phyloP scores from a whole-genome alignment of 2,888 invertebrate genomes.

The Pogonocherus hispidulus region DNA sequence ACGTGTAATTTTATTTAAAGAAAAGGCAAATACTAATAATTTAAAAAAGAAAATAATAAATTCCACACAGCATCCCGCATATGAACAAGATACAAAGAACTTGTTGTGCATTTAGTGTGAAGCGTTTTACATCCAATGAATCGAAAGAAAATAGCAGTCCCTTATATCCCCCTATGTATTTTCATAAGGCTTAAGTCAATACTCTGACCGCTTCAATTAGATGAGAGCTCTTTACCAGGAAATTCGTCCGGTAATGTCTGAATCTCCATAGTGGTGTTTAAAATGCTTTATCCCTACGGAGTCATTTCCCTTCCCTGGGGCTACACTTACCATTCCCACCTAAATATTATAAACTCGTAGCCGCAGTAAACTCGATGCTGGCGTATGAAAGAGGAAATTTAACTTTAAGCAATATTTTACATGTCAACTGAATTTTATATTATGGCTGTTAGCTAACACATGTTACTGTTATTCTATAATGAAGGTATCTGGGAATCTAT shows the following conservation, averaged over 20 bases:
- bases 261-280: conserved; percentile 9
- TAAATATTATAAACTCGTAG: not conserved
- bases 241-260: conserved; percentile 3
- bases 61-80: no score
- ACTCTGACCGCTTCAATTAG: conserved; percentile 5
- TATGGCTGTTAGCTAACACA: no score
- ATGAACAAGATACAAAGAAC: not conserved
- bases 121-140: not conserved
- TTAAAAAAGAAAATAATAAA: no score
- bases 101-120: not conserved
- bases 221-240: conserved; percentile 6
- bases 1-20: no score
- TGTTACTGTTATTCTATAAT: no score
- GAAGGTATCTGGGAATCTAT: no score
- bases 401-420: not conserved
- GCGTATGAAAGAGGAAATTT: not conserved
- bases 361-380: not conserved
- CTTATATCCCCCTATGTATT: not conserved
- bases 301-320: conserved; percentile 3
- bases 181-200: conserved; percentile 12
- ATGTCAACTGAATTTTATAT: no score
- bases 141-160: not conserved
- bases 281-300: conserved; percentile 11
- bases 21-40: no score
- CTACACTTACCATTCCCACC: not conserved